Conservation (phyloP, 2,797 vertebrate genomes). For the Falco berigora region DNA sequence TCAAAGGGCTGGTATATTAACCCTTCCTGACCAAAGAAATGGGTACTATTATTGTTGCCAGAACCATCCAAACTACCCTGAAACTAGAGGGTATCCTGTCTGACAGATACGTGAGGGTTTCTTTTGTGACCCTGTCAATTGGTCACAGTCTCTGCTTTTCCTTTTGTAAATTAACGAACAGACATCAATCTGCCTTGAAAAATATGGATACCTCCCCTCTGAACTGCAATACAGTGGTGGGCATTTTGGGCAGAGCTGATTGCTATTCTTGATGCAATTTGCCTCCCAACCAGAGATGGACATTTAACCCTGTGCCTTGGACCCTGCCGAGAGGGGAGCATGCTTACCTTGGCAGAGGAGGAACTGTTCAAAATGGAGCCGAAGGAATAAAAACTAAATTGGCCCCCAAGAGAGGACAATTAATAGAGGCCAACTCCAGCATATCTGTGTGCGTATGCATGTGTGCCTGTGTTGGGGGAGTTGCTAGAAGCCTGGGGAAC, state of each 20-base stretch:
- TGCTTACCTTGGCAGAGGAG: neutral
- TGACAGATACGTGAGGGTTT: neutral
- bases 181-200: neutral
- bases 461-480: neutral
- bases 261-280: neutral
- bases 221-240: neutral
- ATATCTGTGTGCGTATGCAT: neutral
- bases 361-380: neutral
- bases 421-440: neutral
- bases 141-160: neutral
- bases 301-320: neutral
- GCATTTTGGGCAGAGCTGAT: neutral
- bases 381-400: neutral
- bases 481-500: neutral
- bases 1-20: neutral
- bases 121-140: neutral
- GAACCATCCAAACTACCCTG: neutral
- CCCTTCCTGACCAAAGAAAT: neutral
- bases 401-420: neutral
- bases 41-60: neutral
- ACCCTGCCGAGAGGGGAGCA: neutral
- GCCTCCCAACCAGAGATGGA: neutral
- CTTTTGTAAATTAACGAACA: neutral
- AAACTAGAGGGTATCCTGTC: neutral
- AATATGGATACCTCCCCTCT: neutral